Conservation (phyloP, 2,888 invertebrate species). For the Eueremaeus valkanovi region DNA sequence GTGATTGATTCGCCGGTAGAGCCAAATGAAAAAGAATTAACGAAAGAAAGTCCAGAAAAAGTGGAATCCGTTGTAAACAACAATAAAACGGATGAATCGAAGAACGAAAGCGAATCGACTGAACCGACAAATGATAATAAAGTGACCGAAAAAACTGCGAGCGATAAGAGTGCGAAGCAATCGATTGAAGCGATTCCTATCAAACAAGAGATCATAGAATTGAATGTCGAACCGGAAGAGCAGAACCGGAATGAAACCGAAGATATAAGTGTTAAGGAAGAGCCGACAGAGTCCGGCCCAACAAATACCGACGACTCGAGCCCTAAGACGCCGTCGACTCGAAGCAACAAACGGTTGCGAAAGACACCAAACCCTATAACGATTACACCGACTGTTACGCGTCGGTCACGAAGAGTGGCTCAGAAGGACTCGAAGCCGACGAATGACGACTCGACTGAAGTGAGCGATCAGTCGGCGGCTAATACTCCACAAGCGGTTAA, state of each 20-base stretch:
- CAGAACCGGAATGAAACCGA: neutral
- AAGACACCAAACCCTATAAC: neutral
- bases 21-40: neutral
- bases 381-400: neutral
- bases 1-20: neutral
- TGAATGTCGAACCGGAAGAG: conserved; percentile 3
- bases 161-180: neutral
- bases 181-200: neutral
- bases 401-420: neutral
- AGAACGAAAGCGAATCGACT: neutral
- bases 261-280: neutral
- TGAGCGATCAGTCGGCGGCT: conserved; percentile 9
- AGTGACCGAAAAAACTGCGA: neutral
- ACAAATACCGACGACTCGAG: neutral
- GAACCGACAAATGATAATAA: neutral
- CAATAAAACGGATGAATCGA: neutral
- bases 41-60: neutral
- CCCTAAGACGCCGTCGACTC: neutral
- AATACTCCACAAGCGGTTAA: conserved; percentile 16
- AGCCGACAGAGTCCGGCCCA: neutral
- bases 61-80: neutral
- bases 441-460: conserved; percentile 1
- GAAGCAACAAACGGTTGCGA: neutral
- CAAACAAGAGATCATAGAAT: conserved; percentile 9
- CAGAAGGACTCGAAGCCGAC: conserved; percentile 8